Evolutionary conservation across 2,888 invertebrate species (phyloP), one percentile per base, ranked within the genome.

Genomic region (Crioceris asparagi): DNA sequence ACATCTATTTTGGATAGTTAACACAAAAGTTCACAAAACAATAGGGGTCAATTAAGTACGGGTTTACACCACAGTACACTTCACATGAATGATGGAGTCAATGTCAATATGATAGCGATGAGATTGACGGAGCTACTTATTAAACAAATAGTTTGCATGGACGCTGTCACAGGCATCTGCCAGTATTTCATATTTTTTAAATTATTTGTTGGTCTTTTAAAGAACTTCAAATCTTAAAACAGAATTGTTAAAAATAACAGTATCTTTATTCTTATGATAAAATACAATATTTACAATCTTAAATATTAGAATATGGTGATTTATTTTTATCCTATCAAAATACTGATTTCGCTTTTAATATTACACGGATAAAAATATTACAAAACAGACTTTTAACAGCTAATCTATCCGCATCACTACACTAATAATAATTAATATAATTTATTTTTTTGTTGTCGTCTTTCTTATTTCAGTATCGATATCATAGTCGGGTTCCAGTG

Each of bases 381-480:
- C 12, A 27, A 12, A 14, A 7, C 7, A 27, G 12, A 27, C 12
- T 14, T 17, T 17, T 17, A 10, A 11, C 8, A 32, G 8, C 15
- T 10, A 8, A 16, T 17, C 17, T 32, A 32, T 6, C 32, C 14
- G 17, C 10, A 31, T 16, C 19, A 14, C 8, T 11, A 32, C n/a
- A n/a, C n/a, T n/a, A n/a, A 43, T 47, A 38, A 48, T 36, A 45
- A 42, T 43, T 42, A 15, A 48, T 46, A 43, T 50, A 47, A 29
- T 34, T 44, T 49, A 57, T 47, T 52, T 54, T 36, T 51, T 52
- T 37, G 41, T 47, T 10, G 50, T 50, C 26, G 61, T 75, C 67
- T 73, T 77, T 50, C 74, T 73, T 49, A 79, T 75, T 57, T 79
- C 79, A 3, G 62, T 57, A 33, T 60, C 61, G 38, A 65, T 56